Base-by-base conservation (phyloP, 2,797 vertebrate genomes). In the Argyrosomus regius region DNA sequence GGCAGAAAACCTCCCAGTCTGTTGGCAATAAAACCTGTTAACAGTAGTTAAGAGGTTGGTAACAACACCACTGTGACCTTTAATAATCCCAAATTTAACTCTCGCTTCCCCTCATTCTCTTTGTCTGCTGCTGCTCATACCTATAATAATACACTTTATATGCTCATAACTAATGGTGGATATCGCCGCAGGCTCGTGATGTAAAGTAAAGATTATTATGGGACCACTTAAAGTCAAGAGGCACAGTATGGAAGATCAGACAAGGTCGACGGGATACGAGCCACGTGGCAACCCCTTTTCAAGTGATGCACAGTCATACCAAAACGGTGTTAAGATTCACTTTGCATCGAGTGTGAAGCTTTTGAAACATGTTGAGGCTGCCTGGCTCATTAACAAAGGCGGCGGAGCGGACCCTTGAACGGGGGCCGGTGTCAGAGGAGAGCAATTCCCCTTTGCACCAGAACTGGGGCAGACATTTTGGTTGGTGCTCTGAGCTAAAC, bases 391-490 rank as follows among this genome's bases (percentile, higher is more conserved):
- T 84, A 84, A 86, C 83, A 77, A 66, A 90, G 88, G 72, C 75
- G 52, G 5, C 76, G 43, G 72, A 87, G 74, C 24, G 46, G 82
- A 88, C 75, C 80, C 84, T 81, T 39, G 78, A 88, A 86, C 83
- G 49, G 80, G 35, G 74, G 61, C 70, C 41, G n/a, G 65, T 77
- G 80, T 91, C 86, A 88, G 75, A 83, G 70, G 82, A 87, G 75
- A 88, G 75, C 80, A 63, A 90, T 83, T 90, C 88, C 88, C 87
- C 68, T 82, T 71, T 81, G 87, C 70, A 58, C 48, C 72, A 81
- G 84, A 93, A 91, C 85, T 90, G 87, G 91, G 89, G 78, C 92
- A 91, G 83, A 84, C 89, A 83, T 87, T 87, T 90, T 54, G 80
- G 72, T 84, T 87, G 73, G 82, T 59, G 86, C 87, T 87, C 72